Percentiles rank a stretch among this genome's conserved stretches.
Conservation (phyloP, 2,888 invertebrate genomes). For the Ctenicera cuprea region DNA sequence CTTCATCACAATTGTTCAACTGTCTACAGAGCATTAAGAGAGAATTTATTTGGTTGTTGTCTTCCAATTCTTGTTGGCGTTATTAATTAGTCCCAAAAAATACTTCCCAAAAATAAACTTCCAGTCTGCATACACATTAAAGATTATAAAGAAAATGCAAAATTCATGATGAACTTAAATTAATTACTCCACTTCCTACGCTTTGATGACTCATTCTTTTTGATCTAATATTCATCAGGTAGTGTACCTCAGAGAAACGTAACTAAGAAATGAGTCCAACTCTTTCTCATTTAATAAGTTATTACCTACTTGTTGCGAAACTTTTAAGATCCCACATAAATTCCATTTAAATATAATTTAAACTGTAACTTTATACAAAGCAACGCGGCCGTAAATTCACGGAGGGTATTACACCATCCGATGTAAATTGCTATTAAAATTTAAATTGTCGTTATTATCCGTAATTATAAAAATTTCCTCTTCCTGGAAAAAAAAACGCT, state of each 20-base stretch:
- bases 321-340: slow-evolving; percentile 1
- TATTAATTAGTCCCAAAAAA: too few species aligned
- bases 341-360: slow-evolving; percentile 16
- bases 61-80: too few species aligned
- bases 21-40: too few species aligned
- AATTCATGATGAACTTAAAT: not conserved
- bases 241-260: not conserved
- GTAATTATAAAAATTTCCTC: slow-evolving; percentile 17
- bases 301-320: slow-evolving; percentile 20
- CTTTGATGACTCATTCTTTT: slow-evolving; percentile 6
- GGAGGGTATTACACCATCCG: not conserved
- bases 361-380: not conserved
- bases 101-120: too few species aligned
- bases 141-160: too few species aligned
- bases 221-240: slow-evolving; percentile 4
- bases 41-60: too few species aligned
- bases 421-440: slow-evolving; percentile 6
- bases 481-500: not conserved
- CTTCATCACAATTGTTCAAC: too few species aligned
- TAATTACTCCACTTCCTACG: not conserved
- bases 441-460: slow-evolving; percentile 21
- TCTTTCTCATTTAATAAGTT: not conserved
- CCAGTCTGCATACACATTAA: too few species aligned
- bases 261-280: slow-evolving; percentile 7
- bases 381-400: not conserved